Evolutionary conservation across 2,113 vertebrate genomes (phyloP).

Genomic region (Spea multiplicata): DNA sequence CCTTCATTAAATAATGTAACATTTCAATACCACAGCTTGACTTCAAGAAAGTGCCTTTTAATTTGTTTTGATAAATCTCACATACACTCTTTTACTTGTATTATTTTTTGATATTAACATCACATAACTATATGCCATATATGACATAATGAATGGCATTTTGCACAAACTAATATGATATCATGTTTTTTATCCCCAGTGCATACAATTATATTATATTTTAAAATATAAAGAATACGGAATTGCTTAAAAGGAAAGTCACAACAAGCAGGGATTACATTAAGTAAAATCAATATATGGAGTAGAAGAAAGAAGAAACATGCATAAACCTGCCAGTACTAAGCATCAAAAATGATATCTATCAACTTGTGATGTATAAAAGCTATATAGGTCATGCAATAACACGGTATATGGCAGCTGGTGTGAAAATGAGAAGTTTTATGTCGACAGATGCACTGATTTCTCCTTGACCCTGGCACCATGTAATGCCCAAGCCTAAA

Average conservation of each 20-base stretch:
- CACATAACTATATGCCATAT: background rate
- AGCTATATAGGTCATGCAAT: conserved; percentile 44
- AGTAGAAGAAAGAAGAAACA: conserved; percentile 29
- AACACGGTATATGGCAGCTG: conserved; percentile 54
- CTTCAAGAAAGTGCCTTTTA: background rate
- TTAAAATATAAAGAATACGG: background rate
- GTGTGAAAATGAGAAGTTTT: conserved; percentile 52
- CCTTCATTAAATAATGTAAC: conserved; percentile 8
- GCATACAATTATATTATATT: background rate
- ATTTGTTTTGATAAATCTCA: background rate
- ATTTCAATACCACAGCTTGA: background rate
- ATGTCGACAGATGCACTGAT: conserved; percentile 50
- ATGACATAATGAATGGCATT: background rate
- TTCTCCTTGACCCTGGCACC: conserved; percentile 50
- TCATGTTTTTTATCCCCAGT: background rate
- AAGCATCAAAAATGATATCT: conserved; percentile 51
- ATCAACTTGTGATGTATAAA: conserved; percentile 50
- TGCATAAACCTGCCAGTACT: conserved; percentile 45
- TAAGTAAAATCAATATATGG: background rate
- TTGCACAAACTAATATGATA: background rate
- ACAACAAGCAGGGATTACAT: background rate
- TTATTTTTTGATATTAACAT: background rate
- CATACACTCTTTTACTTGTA: background rate
- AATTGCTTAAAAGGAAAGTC: background rate
- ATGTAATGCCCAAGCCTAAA: conserved; percentile 46